Percentiles rank a stretch among this genome's conserved stretches.
Conservation (phyloP, 2,888 invertebrate species). For the Mantis religiosa region DNA sequence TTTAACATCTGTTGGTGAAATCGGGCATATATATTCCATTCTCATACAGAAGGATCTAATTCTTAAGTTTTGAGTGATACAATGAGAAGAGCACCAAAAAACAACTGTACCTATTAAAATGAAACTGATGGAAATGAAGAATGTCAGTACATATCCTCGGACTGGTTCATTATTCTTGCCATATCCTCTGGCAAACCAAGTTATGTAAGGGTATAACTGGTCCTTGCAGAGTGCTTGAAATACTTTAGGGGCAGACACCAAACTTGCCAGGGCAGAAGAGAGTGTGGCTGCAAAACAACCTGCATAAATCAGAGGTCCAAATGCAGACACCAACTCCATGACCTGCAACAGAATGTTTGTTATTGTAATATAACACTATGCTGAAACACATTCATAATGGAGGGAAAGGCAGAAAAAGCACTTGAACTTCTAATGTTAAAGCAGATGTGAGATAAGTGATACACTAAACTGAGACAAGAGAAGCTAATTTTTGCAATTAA, state of each 20-base stretch:
- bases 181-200: constrained; percentile 84
- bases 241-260: constrained; percentile 93
- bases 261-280: constrained; percentile 90
- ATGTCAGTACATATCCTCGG: constrained; percentile 88
- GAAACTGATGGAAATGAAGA: constrained; percentile 80
- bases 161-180: constrained; percentile 79
- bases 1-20: too few relatives aligned
- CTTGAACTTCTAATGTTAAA: too few relatives aligned
- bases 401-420: too few relatives aligned
- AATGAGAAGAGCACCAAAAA: constrained; percentile 25
- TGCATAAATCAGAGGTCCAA: constrained; percentile 90
- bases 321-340: constrained; percentile 75
- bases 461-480: too few relatives aligned
- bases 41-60: background rate
- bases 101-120: constrained; percentile 72
- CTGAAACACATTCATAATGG: too few relatives aligned
- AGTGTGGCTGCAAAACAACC: constrained; percentile 97
- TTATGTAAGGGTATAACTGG: constrained; percentile 85
- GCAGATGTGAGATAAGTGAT: too few relatives aligned
- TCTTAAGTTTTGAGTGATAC: background rate
- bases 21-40: too few relatives aligned
- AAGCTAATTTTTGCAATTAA: too few relatives aligned
- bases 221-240: constrained; percentile 93
- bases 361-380: background rate
- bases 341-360: constrained; percentile 51